Evolutionary conservation across 2,888 invertebrate species (phyloP), one percentile per base, ranked within the genome.

Genomic region (Nymphalis polychloros): DNA sequence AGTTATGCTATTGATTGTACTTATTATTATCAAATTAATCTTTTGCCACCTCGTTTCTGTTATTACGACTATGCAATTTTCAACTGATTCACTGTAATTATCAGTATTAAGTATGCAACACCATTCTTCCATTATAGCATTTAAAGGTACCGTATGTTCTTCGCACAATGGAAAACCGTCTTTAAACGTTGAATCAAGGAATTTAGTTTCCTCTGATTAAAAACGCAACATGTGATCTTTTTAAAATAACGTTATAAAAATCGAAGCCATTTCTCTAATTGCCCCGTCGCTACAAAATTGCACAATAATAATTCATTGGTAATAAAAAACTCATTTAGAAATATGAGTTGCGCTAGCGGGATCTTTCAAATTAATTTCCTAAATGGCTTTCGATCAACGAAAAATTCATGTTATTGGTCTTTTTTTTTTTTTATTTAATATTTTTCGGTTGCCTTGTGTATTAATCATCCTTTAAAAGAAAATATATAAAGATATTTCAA

Each of bases 261-360:
- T 81, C 80, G 78, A 78, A 83, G 79, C 81, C 78, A 85, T 86
- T 83, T 78, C 75, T 81, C 76, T 85, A 84, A 87, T 87, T 85
- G 84, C 79, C 75, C 75, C 75, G 75, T 74, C 80, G 81, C 74
- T 82, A 81, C 79, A 80, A 81, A 83, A 84, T 82, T 78, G 81
- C 79, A 81, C 83, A 79, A 81, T 84, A 82, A 83, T 81, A 84
- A 83, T 84, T 84, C 80, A 79, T 81, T 81, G 79, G 76, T 78
- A 79, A 83, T 87, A 81, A 86, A 87, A 84, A 78, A 74, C 69
- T 79, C 79, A 77, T 79, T 84, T 80, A 80, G 79, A 81, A 78
- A 78, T 77, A 70, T 79, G 82, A 86, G 83, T 85, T 81, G 83
- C 76, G 72, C 60, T 71, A 60, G 65, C 71, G 76, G 76, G 75